Percentiles rank a stretch among this genome's conserved stretches.
Conservation (phyloP, 2,797 vertebrate genomes). For the Lepidocolaptes lacrymiger region DNA sequence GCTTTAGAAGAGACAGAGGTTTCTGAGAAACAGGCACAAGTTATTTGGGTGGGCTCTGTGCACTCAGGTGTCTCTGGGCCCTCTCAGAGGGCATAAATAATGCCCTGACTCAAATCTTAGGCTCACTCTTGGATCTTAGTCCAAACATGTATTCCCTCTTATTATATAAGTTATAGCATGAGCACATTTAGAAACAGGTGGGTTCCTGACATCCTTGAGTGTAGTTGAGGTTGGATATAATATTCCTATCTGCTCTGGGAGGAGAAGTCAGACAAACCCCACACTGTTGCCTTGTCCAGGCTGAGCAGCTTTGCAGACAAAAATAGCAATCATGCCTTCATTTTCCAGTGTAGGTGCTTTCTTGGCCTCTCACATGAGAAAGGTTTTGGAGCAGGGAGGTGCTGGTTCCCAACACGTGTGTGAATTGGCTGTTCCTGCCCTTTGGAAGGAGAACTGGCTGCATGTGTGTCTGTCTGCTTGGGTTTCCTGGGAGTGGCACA, state of each 20-base stretch:
- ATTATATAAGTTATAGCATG: background rate
- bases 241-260: background rate
- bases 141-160: background rate
- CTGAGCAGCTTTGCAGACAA: background rate
- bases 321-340: background rate
- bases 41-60: background rate
- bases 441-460: conserved; percentile 7
- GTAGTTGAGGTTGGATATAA: background rate
- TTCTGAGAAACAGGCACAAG: background rate
- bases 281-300: background rate
- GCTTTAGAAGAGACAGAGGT: background rate
- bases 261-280: background rate
- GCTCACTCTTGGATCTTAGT: background rate
- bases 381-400: background rate
- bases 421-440: background rate
- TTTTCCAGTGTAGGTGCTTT: background rate
- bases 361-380: background rate
- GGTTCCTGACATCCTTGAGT: background rate
- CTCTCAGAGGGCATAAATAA: background rate
- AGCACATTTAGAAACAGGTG: background rate
- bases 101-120: background rate
- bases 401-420: background rate
- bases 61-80: background rate
- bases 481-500: conserved; percentile 23
- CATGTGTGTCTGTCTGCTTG: background rate